These are phyloP conservation scores for Euzophera pinguis DNA, from an alignment of 2,888 invertebrate species.

Conservation along the genomic window DNA sequence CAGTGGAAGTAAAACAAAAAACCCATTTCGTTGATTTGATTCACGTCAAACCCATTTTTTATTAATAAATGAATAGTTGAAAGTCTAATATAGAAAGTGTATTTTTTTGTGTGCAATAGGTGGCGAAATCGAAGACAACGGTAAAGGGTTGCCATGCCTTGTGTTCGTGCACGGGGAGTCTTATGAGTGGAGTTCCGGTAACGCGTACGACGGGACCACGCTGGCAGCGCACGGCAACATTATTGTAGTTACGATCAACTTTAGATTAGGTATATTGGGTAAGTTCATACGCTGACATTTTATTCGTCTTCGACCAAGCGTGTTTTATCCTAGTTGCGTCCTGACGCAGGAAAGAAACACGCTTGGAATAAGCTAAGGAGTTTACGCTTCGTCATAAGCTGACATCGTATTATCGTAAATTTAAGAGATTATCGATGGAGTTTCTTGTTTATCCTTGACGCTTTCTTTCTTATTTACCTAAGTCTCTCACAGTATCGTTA, in stretches of 20 bases:
- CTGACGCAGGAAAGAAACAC: too few species aligned
- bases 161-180: slow-evolving; percentile 97
- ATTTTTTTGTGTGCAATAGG: slow-evolving; percentile 28
- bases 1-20: too few species aligned
- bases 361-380: too few species aligned
- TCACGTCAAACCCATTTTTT: not conserved
- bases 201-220: slow-evolving; percentile 97
- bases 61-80: too few species aligned
- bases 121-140: slow-evolving; percentile 63
- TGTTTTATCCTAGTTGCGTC: too few species aligned
- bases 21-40: not conserved
- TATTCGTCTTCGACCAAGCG: too few species aligned
- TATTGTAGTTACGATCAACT: slow-evolving; percentile 94
- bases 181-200: slow-evolving; percentile 98
- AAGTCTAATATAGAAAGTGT: not conserved
- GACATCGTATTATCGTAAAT: too few species aligned
- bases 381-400: too few species aligned
- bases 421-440: too few species aligned
- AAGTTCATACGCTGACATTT: slow-evolving; percentile 45
- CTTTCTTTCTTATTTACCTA: too few species aligned
- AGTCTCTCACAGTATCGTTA: too few species aligned
- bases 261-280: slow-evolving; percentile 93
- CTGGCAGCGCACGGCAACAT: slow-evolving; percentile 94
- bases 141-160: slow-evolving; percentile 86
- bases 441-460: too few species aligned